Evolutionary conservation across 2,797 vertebrate genomes (phyloP).

Genomic region (Mareca penelope): DNA sequence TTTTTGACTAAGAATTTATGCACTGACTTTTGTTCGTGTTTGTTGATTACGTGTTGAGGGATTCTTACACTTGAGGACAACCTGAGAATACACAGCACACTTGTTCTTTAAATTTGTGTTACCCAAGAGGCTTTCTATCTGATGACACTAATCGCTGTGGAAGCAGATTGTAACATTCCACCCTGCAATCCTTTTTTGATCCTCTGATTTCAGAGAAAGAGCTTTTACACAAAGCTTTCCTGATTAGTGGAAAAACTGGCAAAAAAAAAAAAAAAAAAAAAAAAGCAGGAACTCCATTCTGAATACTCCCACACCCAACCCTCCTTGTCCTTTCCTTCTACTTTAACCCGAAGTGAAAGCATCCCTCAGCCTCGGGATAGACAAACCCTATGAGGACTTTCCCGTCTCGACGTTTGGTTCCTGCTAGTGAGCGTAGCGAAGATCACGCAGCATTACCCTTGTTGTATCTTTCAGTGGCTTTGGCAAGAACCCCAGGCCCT

Average conservation of each 20-base stretch:
- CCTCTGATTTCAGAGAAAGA: conserved; percentile 64
- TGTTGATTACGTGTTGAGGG: conserved; percentile 11
- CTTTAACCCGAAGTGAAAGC: conserved; percentile 43
- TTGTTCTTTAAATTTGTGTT: conserved; percentile 62
- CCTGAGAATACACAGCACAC: conserved; percentile 32
- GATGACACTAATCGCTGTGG: conserved; percentile 54
- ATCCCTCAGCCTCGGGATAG: conserved; percentile 50
- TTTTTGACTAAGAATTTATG: conserved; percentile 61
- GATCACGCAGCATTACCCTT: background rate
- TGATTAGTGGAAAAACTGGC: conserved; percentile 56
- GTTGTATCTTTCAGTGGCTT: conserved; percentile 44
- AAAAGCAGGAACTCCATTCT: background rate
- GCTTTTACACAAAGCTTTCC: conserved; percentile 69
- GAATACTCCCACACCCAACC: background rate
- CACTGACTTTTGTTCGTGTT: conserved; percentile 28
- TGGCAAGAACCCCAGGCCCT: background rate
- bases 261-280: no score
- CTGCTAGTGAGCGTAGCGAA: background rate
- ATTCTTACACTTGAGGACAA: conserved; percentile 60
- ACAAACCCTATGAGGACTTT: background rate
- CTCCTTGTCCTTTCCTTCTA: background rate
- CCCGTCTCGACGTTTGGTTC: conserved; percentile 19
- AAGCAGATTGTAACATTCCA: conserved; percentile 72
- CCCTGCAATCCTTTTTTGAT: conserved; percentile 60
- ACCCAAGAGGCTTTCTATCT: conserved; percentile 64